A percentile compares a stretch with the other conserved stretches of the same genome.
Conservation (phyloP, 2,888 invertebrate species). For the Caenorhabditis doughertyi region DNA sequence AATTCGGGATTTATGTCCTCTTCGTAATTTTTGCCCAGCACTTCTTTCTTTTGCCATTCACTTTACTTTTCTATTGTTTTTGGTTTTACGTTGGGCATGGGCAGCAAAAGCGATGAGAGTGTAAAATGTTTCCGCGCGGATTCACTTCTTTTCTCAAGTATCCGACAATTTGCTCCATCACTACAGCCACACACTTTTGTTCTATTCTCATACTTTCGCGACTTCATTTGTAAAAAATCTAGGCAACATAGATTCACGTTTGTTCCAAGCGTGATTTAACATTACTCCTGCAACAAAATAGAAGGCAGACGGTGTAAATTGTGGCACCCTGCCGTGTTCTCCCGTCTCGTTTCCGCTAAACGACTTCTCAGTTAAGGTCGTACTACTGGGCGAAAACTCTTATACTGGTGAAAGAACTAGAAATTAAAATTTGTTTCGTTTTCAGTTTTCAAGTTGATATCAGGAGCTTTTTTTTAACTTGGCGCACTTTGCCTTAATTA, state of each 20-base stretch:
- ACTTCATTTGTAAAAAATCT: background rate
- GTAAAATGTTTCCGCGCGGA: conserved; percentile 61
- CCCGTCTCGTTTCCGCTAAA: conserved; percentile 36
- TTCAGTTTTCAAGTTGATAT: too few relatives aligned
- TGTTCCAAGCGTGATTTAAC: conserved; percentile 5
- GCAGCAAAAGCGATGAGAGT: conserved; percentile 27
- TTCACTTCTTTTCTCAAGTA: conserved; percentile 56
- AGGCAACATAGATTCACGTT: background rate
- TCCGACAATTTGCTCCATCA: conserved; percentile 44
- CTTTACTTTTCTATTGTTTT: conserved; percentile 59
- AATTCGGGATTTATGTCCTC: conserved; percentile 44
- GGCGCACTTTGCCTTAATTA: too few relatives aligned
- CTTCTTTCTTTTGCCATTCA: conserved; percentile 31
- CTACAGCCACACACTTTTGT: conserved; percentile 21
- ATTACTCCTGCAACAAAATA: conserved; percentile 13
- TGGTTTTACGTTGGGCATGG: conserved; percentile 43
- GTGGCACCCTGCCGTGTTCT: conserved; percentile 64
- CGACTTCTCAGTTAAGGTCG: conserved; percentile 51
- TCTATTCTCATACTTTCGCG: conserved; percentile 16
- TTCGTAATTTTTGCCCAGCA: conserved; percentile 9
- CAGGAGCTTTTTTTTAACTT: too few relatives aligned
- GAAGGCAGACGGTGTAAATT: conserved; percentile 43
- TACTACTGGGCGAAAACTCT: background rate
- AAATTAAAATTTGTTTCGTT: too few relatives aligned
- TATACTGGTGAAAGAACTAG: background rate